phyloP scores from a whole-genome alignment of 2,797 vertebrate species.

The Lagocephalus sceleratus region DNA sequence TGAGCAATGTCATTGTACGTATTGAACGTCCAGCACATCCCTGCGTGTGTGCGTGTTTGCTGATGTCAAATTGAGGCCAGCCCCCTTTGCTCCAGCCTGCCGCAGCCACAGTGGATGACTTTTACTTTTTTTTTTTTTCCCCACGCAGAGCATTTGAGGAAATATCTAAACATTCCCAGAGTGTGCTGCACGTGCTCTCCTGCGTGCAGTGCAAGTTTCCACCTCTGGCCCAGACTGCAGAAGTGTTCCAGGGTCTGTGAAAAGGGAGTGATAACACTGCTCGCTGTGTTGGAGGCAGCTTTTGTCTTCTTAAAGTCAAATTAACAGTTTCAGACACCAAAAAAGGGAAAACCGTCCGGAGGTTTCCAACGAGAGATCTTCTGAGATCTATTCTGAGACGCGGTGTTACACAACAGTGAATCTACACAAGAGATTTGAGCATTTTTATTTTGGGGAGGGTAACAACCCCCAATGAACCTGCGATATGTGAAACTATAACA shows the following conservation, averaged over 20 bases:
- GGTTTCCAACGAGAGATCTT: background rate
- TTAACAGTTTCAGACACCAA: background rate
- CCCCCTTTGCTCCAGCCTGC: slow-evolving; percentile 55
- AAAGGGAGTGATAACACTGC: too few species aligned
- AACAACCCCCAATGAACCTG: too few species aligned
- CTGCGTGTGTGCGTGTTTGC: slow-evolving; percentile 35
- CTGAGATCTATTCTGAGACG: slow-evolving; percentile 7
- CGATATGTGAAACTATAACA: too few species aligned
- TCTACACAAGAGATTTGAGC: too few species aligned
- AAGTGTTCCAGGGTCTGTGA: background rate
- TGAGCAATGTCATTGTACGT: slow-evolving; percentile 4
- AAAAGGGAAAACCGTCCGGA: background rate
- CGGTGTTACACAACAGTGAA: background rate
- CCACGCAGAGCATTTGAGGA: slow-evolving; percentile 81
- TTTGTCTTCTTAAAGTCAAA: background rate
- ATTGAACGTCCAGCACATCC: slow-evolving; percentile 8
- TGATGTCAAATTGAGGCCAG: slow-evolving; percentile 51
- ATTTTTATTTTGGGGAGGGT: too few species aligned
- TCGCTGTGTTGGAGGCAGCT: too few species aligned
- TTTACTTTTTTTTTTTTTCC: slow-evolving; percentile 76
- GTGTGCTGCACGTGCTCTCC: slow-evolving; percentile 87
- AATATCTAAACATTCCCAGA: slow-evolving; percentile 89
- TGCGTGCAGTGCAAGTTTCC: slow-evolving; percentile 74
- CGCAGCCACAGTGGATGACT: slow-evolving; percentile 59
- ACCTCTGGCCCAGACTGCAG: slow-evolving; percentile 20